Base-by-base conservation (phyloP, 2,113 vertebrate species). In the Chascanopsetta lugubris region DNA sequence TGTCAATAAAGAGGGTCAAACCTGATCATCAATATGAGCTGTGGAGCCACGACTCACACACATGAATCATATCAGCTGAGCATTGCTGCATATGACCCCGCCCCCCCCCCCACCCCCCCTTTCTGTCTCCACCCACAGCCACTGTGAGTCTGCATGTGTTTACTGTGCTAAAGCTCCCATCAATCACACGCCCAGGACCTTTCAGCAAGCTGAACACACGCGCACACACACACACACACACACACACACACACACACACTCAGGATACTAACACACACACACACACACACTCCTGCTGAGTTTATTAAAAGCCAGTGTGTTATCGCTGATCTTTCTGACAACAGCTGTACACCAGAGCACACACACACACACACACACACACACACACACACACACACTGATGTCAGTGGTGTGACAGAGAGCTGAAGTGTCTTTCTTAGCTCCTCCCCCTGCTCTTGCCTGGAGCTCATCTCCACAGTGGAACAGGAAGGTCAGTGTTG, bases 51-150 rank as follows among this genome's bases (percentile, higher is more conserved):
- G 25, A 34, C 63, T 60, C 69, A 63, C 30, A 75, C 38, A 63
- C 70, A 87, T 83, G 75, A 88, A 83, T 85, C 85, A 83, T 80
- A 76, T 86, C 77, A 75, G 72, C 72, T 18, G 72, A 82, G 58
- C 58, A 59, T 64, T 61, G 62, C 68, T 75, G 59, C 51, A 42
- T 76, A 68, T 67, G 70, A 71, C 61, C 82, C 63, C 57, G 59
- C 56, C 53, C 72, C 43, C 70, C 54, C 69, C 50, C 59, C 58
- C 68, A 69, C 58, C 47, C 73, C 51, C 36, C 47, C 21, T 34
- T 51, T 70, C 61, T 45, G n/a, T 42, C 38, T 42, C 38, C 62
- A 15, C 34, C 34, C 34, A 38, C 34, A 38, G 12, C 34, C 12
- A 38, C 27, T 30, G 60, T 45, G 29, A 30, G 36, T 29, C 69